Evolutionary conservation across 1,140 invertebrate genomes (phyloP).

Genomic region (Samia ricini): DNA sequence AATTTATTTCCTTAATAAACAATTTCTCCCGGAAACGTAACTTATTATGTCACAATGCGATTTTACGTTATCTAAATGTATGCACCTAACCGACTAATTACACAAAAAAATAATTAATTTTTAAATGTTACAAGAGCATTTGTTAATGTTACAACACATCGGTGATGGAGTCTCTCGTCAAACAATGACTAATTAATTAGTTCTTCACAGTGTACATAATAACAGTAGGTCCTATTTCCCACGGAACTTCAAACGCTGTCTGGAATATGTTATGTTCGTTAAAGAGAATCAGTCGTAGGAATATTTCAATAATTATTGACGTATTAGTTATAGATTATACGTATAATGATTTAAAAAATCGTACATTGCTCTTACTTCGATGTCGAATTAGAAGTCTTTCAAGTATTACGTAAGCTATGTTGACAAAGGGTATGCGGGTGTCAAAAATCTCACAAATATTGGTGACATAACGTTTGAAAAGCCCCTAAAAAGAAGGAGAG

Average conservation of each 20-base stretch:
- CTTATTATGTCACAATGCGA: conserved; percentile 6
- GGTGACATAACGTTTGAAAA: no score
- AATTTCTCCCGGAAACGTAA: background rate
- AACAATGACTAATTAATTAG: conserved; percentile 10
- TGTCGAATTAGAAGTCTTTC: no score
- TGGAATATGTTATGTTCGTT: background rate
- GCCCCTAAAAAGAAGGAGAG: no score
- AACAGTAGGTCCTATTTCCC: background rate
- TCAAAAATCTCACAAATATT: no score
- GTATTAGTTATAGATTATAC: no score
- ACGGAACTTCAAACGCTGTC: background rate
- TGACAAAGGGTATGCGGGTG: no score
- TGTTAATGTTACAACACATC: conserved; percentile 1
- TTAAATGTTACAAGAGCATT: conserved; percentile 5
- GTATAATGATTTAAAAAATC: no score
- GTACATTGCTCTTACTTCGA: no score
- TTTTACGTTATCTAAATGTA: background rate
- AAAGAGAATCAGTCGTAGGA: background rate
- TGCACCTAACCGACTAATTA: background rate
- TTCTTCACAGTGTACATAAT: background rate
- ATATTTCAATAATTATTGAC: background rate
- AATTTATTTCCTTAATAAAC: background rate
- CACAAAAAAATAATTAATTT: conserved; percentile 6
- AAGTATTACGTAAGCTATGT: no score
- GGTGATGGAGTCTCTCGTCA: background rate